These are phyloP conservation scores for Auanema freiburgensis DNA, from an alignment of 2,888 invertebrate species.

Conservation along the genomic window DNA sequence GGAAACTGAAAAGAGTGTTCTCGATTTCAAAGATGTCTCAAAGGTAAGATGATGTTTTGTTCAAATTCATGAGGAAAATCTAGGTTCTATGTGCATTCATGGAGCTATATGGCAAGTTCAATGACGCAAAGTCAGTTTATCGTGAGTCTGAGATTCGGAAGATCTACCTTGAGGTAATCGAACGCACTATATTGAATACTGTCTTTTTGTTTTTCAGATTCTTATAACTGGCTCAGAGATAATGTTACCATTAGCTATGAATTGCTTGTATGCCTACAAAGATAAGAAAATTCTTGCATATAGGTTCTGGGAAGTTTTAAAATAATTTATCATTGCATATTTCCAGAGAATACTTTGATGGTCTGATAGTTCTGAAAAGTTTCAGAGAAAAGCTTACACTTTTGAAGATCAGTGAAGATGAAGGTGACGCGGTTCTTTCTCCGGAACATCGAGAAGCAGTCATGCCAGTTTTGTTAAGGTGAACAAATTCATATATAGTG, in stretches of 20 bases:
- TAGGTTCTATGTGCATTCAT: slow-evolving; percentile 44
- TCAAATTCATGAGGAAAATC: too few relatives aligned
- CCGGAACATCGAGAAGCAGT: slow-evolving; percentile 76
- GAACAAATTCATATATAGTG: not conserved
- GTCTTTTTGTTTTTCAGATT: not conserved
- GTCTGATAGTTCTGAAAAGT: slow-evolving; percentile 82
- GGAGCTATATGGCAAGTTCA: slow-evolving; percentile 74
- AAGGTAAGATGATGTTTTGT: not conserved
- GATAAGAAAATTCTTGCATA: not conserved
- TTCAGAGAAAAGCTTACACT: slow-evolving; percentile 82
- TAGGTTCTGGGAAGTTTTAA: too few relatives aligned
- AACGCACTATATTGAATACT: too few relatives aligned
- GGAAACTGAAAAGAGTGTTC: slow-evolving; percentile 30
- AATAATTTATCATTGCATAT: not conserved
- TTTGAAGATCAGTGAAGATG: slow-evolving; percentile 75
- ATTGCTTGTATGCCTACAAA: not conserved
- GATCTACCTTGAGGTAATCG: slow-evolving; percentile 64
- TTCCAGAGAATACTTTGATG: slow-evolving; percentile 75
- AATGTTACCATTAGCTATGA: not conserved
- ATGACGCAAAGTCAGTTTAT: slow-evolving; percentile 79
- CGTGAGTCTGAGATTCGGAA: slow-evolving; percentile 77
- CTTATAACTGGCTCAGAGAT: not conserved
- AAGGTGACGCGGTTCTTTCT: slow-evolving; percentile 73
- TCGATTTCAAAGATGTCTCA: slow-evolving; percentile 1
- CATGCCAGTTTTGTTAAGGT: slow-evolving; percentile 59